Percentiles rank a stretch among this genome's conserved stretches.
Conservation (phyloP, 2,888 invertebrate genomes). For the Geotrupes spiniger region DNA sequence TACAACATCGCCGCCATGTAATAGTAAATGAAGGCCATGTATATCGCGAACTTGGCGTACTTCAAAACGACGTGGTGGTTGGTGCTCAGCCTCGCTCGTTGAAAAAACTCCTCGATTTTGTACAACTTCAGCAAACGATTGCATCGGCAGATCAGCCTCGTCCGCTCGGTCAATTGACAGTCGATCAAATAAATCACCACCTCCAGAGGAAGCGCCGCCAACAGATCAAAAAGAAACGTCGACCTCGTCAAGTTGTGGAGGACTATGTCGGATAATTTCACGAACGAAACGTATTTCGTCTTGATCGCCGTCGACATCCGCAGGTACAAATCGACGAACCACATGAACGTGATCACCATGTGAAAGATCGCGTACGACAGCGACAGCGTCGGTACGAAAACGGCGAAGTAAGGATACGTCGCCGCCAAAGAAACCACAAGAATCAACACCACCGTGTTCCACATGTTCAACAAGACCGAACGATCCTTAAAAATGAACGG, state of each 20-base stretch:
- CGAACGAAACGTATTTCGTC: slow-evolving; percentile 22
- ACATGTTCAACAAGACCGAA: slow-evolving; percentile 28
- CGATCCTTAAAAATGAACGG: slow-evolving; percentile 33
- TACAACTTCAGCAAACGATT: slow-evolving; percentile 29
- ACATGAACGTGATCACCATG: slow-evolving; percentile 19
- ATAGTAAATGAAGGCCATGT: slow-evolving; percentile 1
- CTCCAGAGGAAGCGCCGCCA: slow-evolving; percentile 28
- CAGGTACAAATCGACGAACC: slow-evolving; percentile 32
- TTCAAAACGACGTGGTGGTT: slow-evolving; percentile 6
- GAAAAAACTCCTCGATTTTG: slow-evolving; percentile 20
- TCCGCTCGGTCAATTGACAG: slow-evolving; percentile 9
- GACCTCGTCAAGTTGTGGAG: slow-evolving; percentile 10
- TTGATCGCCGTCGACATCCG: slow-evolving; percentile 30
- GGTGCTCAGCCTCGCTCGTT: not conserved
- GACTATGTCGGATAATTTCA: slow-evolving; percentile 21
- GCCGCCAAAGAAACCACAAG: slow-evolving; percentile 14
- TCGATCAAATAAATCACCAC: slow-evolving; percentile 19
- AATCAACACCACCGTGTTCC: slow-evolving; percentile 26
- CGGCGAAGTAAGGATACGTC: slow-evolving; percentile 27
- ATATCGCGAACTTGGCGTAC: slow-evolving; percentile 4
- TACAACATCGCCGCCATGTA: slow-evolving; percentile 5
- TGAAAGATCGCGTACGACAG: slow-evolving; percentile 6
- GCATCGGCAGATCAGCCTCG: slow-evolving; percentile 17
- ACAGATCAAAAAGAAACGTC: slow-evolving; percentile 25
- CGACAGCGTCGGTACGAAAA: slow-evolving; percentile 11